Conservation (phyloP, 2,797 vertebrate species). For the Periparus ater region DNA sequence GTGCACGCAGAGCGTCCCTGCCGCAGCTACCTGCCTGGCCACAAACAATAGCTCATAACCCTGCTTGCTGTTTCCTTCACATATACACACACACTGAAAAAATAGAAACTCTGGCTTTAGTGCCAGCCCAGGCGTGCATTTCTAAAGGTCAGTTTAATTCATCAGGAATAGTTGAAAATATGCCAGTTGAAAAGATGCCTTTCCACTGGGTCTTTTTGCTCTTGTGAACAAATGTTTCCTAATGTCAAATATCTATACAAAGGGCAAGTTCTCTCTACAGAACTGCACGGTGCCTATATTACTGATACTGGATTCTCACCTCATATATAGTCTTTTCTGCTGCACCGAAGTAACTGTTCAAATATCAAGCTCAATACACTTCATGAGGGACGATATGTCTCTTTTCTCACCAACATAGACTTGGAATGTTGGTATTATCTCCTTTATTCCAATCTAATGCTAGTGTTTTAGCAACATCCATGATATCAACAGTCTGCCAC, state of each 20-base stretch:
- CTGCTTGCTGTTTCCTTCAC: neutral
- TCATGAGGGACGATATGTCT: neutral
- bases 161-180: conserved; percentile 29
- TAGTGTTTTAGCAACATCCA: neutral
- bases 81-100: neutral
- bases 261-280: conserved; percentile 1
- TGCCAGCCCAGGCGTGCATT: conserved; percentile 13
- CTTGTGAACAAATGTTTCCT: conserved; percentile 29
- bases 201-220: conserved; percentile 49
- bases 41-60: neutral
- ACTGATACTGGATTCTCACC: neutral
- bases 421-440: neutral
- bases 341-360: neutral
- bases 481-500: neutral
- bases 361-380: neutral
- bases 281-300: neutral
- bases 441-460: neutral
- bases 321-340: neutral
- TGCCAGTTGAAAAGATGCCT: conserved; percentile 27
- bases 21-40: neutral
- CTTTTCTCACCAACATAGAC: neutral
- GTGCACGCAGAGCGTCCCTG: neutral
- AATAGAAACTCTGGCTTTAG: neutral
- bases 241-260: neutral
- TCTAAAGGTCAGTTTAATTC: conserved; percentile 55